These are phyloP conservation scores for silkworm (Bombyx mori) DNA, from an alignment of 1,140 invertebrate genomes.

Conservation along the genomic window DNA sequence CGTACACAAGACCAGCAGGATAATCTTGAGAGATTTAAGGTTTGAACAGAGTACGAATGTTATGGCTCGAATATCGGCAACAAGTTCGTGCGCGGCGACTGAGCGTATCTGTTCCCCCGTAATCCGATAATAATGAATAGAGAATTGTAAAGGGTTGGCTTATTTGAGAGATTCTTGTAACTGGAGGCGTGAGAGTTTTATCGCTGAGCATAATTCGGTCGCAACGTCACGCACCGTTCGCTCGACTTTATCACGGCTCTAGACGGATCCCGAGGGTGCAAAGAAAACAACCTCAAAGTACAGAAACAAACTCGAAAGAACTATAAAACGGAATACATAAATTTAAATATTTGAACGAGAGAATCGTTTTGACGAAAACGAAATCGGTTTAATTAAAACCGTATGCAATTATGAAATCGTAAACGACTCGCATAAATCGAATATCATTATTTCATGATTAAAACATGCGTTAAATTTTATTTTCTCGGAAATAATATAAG, in stretches of 20 bases:
- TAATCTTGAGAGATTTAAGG: slow-evolving; percentile 21
- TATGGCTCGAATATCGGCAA: slow-evolving; percentile 39
- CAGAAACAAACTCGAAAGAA: slow-evolving; percentile 9
- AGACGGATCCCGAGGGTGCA: slow-evolving; percentile 39
- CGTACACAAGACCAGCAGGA: slow-evolving; percentile 10
- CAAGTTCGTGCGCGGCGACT: slow-evolving; percentile 48
- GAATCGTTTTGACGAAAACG: background rate
- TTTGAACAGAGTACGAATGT: slow-evolving; percentile 22
- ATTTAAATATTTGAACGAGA: background rate
- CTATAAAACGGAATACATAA: slow-evolving; percentile 4
- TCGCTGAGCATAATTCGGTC: slow-evolving; percentile 55
- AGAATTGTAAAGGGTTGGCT: slow-evolving; percentile 52
- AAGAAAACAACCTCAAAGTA: slow-evolving; percentile 28
- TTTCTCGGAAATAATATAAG: slow-evolving; percentile 18
- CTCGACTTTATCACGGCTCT: slow-evolving; percentile 41
- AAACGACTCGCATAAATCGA: slow-evolving; percentile 6
- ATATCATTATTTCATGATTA: slow-evolving; percentile 6
- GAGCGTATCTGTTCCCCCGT: slow-evolving; percentile 43
- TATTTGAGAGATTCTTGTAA: slow-evolving; percentile 46
- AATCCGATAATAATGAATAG: slow-evolving; percentile 67
- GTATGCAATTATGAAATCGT: slow-evolving; percentile 5
- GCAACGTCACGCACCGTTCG: slow-evolving; percentile 48
- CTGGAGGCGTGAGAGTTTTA: slow-evolving; percentile 50
- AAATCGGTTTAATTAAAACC: slow-evolving; percentile 1
- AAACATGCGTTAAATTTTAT: slow-evolving; percentile 12